A percentile compares a stretch with the other conserved stretches of the same genome.
These are phyloP conservation scores for Microplitis demolitor DNA, from an alignment of 1,140 invertebrate species.

Conservation along the genomic window DNA sequence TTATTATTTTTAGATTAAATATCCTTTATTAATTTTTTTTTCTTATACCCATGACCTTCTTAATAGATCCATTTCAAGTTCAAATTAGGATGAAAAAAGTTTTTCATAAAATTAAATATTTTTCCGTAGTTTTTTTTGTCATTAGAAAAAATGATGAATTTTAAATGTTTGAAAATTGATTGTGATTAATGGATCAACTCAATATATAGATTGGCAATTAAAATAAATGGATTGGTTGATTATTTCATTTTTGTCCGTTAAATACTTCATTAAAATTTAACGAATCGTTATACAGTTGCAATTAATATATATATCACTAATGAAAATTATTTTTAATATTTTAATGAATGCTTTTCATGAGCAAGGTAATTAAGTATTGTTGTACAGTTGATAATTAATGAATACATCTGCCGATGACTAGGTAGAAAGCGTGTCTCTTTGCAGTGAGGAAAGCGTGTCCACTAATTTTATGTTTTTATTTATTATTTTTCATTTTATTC, in stretches of 20 bases:
- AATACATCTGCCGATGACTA: neutral
- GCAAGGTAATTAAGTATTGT: neutral
- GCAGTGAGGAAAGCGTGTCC: slow-evolving; percentile 11
- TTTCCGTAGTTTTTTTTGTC: too few species aligned
- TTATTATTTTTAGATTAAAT: neutral
- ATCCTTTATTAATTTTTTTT: neutral
- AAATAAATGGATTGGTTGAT: too few species aligned
- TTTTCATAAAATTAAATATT: too few species aligned
- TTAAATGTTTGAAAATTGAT: too few species aligned
- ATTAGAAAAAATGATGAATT: too few species aligned
- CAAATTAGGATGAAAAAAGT: too few species aligned
- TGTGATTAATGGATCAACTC: too few species aligned
- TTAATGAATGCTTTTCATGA: neutral
- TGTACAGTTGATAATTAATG: slow-evolving; percentile 1
- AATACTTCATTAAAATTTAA: neutral
- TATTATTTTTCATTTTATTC: neutral
- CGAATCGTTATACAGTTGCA: neutral
- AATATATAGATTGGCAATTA: too few species aligned
- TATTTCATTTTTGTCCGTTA: neutral
- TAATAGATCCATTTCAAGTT: too few species aligned
- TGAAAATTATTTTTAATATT: too few species aligned
- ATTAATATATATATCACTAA: too few species aligned
- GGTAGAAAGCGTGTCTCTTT: slow-evolving; percentile 6
- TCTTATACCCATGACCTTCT: neutral
- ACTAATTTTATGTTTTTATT: neutral